Evolutionary conservation across 30 jellyfish, hydroid and myxozoan genomes (phyloP).

Genomic region (Aurelia aurita): DNA sequence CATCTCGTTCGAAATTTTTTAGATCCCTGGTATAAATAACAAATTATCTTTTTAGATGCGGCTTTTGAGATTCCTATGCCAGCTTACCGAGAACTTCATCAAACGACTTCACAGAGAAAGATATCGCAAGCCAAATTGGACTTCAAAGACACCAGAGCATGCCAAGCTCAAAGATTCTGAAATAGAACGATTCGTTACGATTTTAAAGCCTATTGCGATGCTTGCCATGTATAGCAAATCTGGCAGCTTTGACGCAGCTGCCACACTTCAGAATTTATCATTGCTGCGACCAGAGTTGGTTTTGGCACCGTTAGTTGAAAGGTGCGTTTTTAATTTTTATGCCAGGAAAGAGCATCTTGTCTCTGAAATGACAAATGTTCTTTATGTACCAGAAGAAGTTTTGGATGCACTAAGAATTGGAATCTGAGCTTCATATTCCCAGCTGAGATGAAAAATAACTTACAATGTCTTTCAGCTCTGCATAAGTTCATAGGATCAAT

Average conservation of each 20-base stretch:
- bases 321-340: too few species aligned
- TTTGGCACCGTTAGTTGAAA: slow-evolving; percentile 79
- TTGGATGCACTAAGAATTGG: too few species aligned
- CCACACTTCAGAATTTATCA: slow-evolving; percentile 81
- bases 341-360: too few species aligned
- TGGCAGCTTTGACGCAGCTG: slow-evolving; percentile 75
- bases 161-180: slow-evolving; percentile 78
- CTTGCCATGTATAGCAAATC: slow-evolving; percentile 84
- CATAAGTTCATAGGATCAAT: too few species aligned
- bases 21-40: too few species aligned
- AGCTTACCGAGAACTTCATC: slow-evolving; percentile 69
- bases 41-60: slow-evolving; percentile 4
- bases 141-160: slow-evolving; percentile 59
- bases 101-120: slow-evolving; percentile 82
- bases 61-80: slow-evolving; percentile 44
- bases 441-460: too few species aligned
- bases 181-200: slow-evolving; percentile 63
- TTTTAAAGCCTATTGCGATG: slow-evolving; percentile 81
- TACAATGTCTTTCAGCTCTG: too few species aligned
- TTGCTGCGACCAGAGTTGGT: slow-evolving; percentile 80
- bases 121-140: slow-evolving; percentile 74
- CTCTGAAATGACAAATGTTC: too few species aligned
- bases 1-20: too few species aligned
- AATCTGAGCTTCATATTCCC: too few species aligned
- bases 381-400: too few species aligned